phyloP scores from a whole-genome alignment of 2,113 vertebrate genomes.

The Psittacus erithacus region DNA sequence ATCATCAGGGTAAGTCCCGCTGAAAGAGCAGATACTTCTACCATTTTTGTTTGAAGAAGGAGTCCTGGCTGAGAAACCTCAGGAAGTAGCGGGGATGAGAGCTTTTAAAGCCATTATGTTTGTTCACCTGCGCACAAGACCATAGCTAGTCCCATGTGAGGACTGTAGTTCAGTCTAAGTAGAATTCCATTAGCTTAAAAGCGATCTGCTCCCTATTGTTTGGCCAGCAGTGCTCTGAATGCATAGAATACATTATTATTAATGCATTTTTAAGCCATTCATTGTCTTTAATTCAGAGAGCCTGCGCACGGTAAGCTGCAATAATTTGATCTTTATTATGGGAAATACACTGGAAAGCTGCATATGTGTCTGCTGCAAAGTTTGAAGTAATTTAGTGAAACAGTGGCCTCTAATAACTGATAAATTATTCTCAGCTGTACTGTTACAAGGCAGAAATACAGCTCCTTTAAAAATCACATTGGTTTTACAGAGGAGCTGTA shows the following conservation, averaged over 20 bases:
- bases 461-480: background rate
- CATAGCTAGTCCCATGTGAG: background rate
- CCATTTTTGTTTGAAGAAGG: background rate
- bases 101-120: background rate
- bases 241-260: background rate
- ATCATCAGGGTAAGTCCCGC: background rate
- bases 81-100: background rate
- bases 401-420: background rate
- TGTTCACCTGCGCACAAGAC: background rate
- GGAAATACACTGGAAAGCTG: background rate
- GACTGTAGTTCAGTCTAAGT: background rate
- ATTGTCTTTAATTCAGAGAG: background rate
- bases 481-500: background rate
- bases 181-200: slow-evolving; percentile 1
- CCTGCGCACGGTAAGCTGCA: background rate
- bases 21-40: background rate
- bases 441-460: background rate
- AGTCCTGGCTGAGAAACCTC: background rate
- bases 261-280: background rate
- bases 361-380: background rate
- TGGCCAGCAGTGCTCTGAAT: background rate
- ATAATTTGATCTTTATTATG: background rate
- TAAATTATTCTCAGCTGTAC: background rate
- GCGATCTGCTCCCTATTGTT: background rate
- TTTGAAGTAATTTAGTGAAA: background rate